Conservation (phyloP, 2,797 vertebrate species). For the Tauraco hartlaubi region DNA sequence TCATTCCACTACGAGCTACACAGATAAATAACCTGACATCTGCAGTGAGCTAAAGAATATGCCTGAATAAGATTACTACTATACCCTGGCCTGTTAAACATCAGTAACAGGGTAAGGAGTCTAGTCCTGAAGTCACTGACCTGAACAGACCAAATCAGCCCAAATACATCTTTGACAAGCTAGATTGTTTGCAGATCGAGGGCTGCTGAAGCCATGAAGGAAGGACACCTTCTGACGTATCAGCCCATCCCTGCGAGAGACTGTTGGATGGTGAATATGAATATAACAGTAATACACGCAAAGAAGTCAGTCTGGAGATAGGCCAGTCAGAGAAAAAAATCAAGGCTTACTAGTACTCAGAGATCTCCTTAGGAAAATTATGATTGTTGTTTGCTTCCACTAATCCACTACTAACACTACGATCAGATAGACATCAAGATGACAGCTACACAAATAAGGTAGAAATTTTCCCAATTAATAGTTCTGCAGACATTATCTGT, state of each 20-base stretch:
- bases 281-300: neutral
- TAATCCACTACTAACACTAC: neutral
- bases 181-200: neutral
- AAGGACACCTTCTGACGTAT: neutral
- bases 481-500: neutral
- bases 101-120: neutral
- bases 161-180: neutral
- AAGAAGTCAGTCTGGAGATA: neutral
- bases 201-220: neutral
- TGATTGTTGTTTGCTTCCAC: neutral
- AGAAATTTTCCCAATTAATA: neutral
- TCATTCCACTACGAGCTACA: neutral
- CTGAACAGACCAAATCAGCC: neutral
- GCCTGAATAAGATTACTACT: neutral
- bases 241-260: neutral
- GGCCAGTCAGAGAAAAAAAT: neutral
- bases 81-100: neutral
- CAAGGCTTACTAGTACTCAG: neutral
- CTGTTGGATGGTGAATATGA: neutral
- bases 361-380: neutral
- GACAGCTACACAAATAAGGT: neutral
- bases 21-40: neutral
- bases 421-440: neutral
- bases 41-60: neutral
- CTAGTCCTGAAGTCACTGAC: neutral